Conservation (phyloP, 2,888 invertebrate species). For the Cremastinae sp. region DNA sequence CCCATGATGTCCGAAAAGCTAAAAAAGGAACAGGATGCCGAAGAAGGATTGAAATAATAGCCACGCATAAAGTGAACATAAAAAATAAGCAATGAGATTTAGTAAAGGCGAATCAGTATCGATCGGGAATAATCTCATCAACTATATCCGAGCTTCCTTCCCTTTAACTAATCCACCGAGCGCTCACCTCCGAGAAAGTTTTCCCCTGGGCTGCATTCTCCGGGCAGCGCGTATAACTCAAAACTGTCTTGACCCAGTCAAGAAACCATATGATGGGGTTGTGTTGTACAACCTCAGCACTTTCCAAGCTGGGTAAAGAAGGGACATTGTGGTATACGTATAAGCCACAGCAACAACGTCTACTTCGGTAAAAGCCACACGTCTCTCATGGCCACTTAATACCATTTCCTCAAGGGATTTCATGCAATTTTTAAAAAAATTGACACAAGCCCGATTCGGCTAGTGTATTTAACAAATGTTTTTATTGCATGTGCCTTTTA, state of each 20-base stretch:
- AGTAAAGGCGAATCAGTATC: background rate
- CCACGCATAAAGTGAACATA: no score
- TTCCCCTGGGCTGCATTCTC: constrained; percentile 6
- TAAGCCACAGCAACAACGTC: constrained; percentile 31
- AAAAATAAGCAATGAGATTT: background rate
- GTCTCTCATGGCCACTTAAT: constrained; percentile 20
- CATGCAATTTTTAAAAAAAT: constrained; percentile 27
- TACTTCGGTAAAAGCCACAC: constrained; percentile 21
- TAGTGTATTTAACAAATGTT: no score
- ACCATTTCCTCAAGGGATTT: constrained; percentile 12
- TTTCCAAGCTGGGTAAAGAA: constrained; percentile 22
- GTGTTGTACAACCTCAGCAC: constrained; percentile 13
- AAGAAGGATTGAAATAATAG: no score
- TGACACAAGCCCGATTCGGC: constrained; percentile 28
- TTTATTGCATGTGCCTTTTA: no score
- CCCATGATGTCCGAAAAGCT: no score
- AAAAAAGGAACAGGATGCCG: no score
- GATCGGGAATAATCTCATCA: background rate
- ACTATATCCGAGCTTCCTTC: background rate
- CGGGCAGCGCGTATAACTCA: constrained; percentile 15
- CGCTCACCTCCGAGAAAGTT: constrained; percentile 15
- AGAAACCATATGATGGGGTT: constrained; percentile 29
- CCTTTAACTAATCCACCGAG: constrained; percentile 7
- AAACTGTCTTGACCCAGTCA: constrained; percentile 52
- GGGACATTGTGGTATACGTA: constrained; percentile 21